These are phyloP conservation scores for Talpa occidentalis DNA, from an alignment of 2,113 vertebrate genomes.

Conservation along the genomic window DNA sequence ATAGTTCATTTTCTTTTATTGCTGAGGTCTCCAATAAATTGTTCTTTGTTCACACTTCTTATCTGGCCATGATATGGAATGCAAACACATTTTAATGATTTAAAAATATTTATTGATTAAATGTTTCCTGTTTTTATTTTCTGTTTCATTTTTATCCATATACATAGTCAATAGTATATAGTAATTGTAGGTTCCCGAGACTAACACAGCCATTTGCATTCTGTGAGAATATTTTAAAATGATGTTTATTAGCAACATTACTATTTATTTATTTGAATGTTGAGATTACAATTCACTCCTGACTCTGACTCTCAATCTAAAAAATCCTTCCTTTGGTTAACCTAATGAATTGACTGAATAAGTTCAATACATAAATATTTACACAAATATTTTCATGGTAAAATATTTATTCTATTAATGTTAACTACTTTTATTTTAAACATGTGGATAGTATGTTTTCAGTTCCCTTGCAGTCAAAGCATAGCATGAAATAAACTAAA, in stretches of 20 bases:
- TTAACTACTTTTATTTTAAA: conserved; percentile 5
- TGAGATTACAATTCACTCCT: neutral
- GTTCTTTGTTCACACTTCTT: conserved; percentile 8
- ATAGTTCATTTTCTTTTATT: neutral
- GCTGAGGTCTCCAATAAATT: neutral
- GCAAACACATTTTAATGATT: conserved; percentile 52
- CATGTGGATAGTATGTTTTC: conserved; percentile 39
- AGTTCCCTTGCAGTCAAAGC: conserved; percentile 36
- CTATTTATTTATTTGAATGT: conserved; percentile 56
- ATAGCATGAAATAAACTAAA: conserved; percentile 23
- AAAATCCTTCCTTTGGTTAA: neutral
- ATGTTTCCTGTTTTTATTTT: neutral
- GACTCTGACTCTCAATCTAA: conserved; percentile 2
- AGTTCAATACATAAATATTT: conserved; percentile 63
- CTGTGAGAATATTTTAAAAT: conserved; percentile 18
- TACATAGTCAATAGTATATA: neutral
- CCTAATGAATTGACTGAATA: conserved; percentile 45
- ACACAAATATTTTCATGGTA: conserved; percentile 22
- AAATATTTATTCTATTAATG: conserved; percentile 53
- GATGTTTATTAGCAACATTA: neutral
- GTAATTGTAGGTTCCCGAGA: neutral
- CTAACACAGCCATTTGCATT: neutral
- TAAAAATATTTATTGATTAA: conserved; percentile 28
- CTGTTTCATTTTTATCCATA: neutral
- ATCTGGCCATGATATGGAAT: neutral